Evolutionary conservation across 2,888 invertebrate species (phyloP), one percentile per base, ranked within the genome.

Genomic region (Dinocampus coccinellae): DNA sequence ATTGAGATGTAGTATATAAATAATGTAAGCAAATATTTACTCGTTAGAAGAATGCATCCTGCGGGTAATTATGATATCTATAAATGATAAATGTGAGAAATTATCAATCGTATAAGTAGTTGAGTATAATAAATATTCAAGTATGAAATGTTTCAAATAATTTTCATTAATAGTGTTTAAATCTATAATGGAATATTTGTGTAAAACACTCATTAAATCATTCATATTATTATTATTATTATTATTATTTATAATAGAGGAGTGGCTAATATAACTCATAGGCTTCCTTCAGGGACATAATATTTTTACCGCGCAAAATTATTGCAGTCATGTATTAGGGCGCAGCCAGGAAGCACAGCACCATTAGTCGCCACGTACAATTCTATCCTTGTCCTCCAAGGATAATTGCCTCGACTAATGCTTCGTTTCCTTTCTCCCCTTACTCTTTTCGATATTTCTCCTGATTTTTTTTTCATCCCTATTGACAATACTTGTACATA

Each of bases 391-490:
- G 80, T 77, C 79, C 79, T 78, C 79, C 79, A 79, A 83, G 81
- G 83, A 85, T 84, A 84, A 83, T 84, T 85, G 81, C 82, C 76
- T 78, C 78, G 78, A 81, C 81, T 82, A 83, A 82, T 82, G 81
- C 81, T 80, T 81, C 79, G 80, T 80, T 78, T 77, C 76, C 76
- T 71, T 64, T 63, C 70, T 72, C 72, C 68, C 57, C 63, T 29
- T 60, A 36, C 16, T 62, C 34, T 34, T 52, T 33, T 16, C 53
- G n/a, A 47, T 33, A 26, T 26, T 24, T 20, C 52, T 29, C 47
- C 10, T 3, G 62, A 61, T 58, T 55, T 39, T 52, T 67, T 22
- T 55, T 26, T 26, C 42, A 29, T 24, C 42, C 42, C 20, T n/a
- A n/a, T n/a, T n/a, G n/a, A n/a, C n/a, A n/a, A n/a, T n/a, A n/a